These are phyloP conservation scores for Cheilosia soror DNA, from an alignment of 2,888 invertebrate genomes.

Conservation along the genomic window DNA sequence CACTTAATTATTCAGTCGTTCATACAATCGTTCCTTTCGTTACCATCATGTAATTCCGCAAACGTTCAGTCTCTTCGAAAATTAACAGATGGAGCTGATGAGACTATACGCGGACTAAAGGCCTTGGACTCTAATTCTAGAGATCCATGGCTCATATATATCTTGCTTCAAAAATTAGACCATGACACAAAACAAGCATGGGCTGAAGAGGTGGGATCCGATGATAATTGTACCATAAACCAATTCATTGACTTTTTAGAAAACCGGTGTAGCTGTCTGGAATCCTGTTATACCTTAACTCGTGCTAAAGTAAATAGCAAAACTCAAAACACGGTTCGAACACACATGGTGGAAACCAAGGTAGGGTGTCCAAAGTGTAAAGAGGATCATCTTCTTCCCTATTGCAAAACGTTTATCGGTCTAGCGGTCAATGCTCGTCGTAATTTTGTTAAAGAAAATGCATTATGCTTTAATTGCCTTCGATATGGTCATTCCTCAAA, in stretches of 20 bases:
- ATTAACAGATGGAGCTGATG: slow-evolving; percentile 28
- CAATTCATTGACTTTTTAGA: background rate
- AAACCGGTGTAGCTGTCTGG: slow-evolving; percentile 5
- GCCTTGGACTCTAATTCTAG: slow-evolving; percentile 9
- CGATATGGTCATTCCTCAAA: slow-evolving; percentile 5
- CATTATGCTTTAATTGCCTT: slow-evolving; percentile 27
- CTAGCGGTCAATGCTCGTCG: too few relatives aligned
- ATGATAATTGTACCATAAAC: background rate
- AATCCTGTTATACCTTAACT: background rate
- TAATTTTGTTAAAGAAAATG: slow-evolving; percentile 19
- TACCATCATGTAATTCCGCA: slow-evolving; percentile 5
- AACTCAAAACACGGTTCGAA: slow-evolving; percentile 2
- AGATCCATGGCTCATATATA: slow-evolving; percentile 39
- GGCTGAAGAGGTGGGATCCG: background rate
- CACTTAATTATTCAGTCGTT: slow-evolving; percentile 61
- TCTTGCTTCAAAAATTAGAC: slow-evolving; percentile 31
- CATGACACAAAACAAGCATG: slow-evolving; percentile 39
- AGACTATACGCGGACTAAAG: slow-evolving; percentile 3
- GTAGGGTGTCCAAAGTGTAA: slow-evolving; percentile 13
- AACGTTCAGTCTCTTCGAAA: slow-evolving; percentile 17
- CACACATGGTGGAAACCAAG: slow-evolving; percentile 21
- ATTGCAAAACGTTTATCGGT: background rate
- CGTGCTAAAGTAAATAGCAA: background rate
- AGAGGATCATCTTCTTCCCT: slow-evolving; percentile 9
- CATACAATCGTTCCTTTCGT: slow-evolving; percentile 50